Percentiles rank a stretch among this genome's conserved stretches.
Evolutionary conservation across 1,140 invertebrate genomes (phyloP).

Genomic region (Caerostris darwini): DNA sequence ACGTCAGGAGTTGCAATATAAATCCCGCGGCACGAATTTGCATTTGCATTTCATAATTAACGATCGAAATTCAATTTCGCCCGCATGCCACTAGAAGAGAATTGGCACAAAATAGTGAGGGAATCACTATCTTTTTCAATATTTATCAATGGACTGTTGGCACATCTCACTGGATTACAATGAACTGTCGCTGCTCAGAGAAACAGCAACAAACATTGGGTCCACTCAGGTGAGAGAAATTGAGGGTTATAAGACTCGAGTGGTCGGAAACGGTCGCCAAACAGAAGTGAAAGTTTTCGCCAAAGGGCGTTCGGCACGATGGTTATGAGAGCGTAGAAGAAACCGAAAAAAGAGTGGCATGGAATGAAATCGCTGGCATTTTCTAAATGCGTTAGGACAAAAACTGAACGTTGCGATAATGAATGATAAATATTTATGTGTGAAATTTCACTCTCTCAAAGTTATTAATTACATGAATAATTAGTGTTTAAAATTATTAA

Average conservation of each 20-base stretch:
- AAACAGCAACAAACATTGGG: conserved; percentile 43
- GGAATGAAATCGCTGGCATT: not conserved
- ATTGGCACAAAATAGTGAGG: not conserved
- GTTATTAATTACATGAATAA: not conserved
- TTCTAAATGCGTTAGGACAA: not conserved
- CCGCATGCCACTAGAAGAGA: not conserved
- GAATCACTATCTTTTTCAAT: not conserved
- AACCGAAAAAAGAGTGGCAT: not conserved
- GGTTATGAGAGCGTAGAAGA: conserved; percentile 57
- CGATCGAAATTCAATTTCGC: not conserved
- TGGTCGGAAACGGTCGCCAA: conserved; percentile 50
- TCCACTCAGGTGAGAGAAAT: conserved; percentile 34
- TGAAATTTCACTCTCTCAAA: not conserved
- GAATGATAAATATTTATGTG: conserved; percentile 7
- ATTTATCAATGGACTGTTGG: conserved; percentile 50
- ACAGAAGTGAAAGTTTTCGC: conserved; percentile 67
- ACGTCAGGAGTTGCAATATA: conserved; percentile 10
- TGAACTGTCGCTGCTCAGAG: not conserved
- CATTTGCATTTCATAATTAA: conserved; percentile 48
- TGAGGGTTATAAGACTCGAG: conserved; percentile 28
- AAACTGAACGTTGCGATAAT: not conserved
- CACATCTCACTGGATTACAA: conserved; percentile 21
- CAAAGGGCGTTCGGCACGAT: conserved; percentile 31
- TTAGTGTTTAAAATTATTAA: not conserved
- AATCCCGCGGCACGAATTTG: not conserved